Conservation (phyloP, 2,113 vertebrate genomes). For the Pachycephala philippinensis region DNA sequence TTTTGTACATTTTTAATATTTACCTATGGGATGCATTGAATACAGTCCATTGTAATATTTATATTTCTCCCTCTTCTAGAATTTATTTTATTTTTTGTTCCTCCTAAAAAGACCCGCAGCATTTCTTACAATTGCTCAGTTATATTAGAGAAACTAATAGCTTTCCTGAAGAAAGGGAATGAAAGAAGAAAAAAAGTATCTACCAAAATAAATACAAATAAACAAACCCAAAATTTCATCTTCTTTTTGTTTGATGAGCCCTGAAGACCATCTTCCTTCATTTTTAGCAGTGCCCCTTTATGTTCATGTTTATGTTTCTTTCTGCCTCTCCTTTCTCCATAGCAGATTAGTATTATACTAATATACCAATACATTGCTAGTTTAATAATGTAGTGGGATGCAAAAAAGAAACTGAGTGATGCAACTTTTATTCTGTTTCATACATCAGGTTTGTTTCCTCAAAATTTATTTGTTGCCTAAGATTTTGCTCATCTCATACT, state of each 20-base stretch:
- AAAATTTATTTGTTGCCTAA: neutral
- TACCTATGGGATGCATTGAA: neutral
- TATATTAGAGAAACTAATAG: neutral
- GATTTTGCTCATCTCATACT: neutral
- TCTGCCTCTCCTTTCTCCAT: neutral
- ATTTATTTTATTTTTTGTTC: neutral
- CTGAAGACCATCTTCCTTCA: neutral
- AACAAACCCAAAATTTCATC: rapidly evolving
- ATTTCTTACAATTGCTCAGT: neutral
- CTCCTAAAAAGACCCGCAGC: neutral
- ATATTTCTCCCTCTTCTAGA: neutral
- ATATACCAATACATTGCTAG: neutral
- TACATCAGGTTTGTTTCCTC: rapidly evolving
- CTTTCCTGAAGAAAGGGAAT: neutral
- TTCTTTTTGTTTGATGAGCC: neutral
- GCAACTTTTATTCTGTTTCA: neutral
- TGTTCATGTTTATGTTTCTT: neutral
- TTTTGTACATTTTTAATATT: neutral
- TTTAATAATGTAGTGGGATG: neutral
- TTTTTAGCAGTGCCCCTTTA: neutral
- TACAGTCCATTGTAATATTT: neutral
- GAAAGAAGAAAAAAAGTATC: neutral
- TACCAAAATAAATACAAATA: neutral
- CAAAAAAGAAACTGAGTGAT: neutral
- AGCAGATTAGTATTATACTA: neutral